Evolutionary conservation across 2,113 vertebrate genomes (phyloP).

Genomic region (Bubalus kerabau): DNA sequence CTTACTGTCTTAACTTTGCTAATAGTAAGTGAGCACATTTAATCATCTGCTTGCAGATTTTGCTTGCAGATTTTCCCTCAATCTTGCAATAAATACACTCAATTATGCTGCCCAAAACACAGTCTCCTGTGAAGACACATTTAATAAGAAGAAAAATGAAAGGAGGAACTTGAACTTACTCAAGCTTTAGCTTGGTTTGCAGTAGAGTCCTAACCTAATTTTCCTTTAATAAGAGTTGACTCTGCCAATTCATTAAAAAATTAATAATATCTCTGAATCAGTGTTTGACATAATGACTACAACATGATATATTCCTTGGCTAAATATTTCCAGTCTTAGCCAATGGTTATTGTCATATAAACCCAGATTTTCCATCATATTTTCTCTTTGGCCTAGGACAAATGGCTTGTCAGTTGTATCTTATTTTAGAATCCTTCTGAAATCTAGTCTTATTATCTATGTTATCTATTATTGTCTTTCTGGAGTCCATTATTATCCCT

Average conservation of each 20-base stretch:
- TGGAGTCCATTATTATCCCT: neutral
- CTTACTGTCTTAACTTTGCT: slow-evolving; percentile 4
- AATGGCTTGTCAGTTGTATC: neutral
- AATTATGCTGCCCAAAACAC: neutral
- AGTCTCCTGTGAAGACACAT: neutral
- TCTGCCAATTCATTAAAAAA: neutral
- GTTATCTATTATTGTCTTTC: neutral
- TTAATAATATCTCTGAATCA: neutral
- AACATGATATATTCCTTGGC: neutral
- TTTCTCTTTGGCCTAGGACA: slow-evolving; percentile 28
- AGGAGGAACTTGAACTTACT: slow-evolving; percentile 12
- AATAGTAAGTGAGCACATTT: neutral
- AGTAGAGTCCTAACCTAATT: neutral
- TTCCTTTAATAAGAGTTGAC: neutral
- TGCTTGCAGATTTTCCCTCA: slow-evolving; percentile 23
- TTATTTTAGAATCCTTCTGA: slow-evolving; percentile 33
- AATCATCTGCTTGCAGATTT: slow-evolving; percentile 13
- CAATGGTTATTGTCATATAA: neutral
- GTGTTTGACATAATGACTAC: neutral
- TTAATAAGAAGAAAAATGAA: neutral
- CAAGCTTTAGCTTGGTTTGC: neutral
- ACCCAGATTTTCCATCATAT: slow-evolving; percentile 1
- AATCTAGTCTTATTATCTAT: neutral
- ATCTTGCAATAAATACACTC: neutral
- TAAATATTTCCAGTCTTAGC: neutral